phyloP scores from a whole-genome alignment of 2,113 vertebrate species.

The Zapornia atra region DNA sequence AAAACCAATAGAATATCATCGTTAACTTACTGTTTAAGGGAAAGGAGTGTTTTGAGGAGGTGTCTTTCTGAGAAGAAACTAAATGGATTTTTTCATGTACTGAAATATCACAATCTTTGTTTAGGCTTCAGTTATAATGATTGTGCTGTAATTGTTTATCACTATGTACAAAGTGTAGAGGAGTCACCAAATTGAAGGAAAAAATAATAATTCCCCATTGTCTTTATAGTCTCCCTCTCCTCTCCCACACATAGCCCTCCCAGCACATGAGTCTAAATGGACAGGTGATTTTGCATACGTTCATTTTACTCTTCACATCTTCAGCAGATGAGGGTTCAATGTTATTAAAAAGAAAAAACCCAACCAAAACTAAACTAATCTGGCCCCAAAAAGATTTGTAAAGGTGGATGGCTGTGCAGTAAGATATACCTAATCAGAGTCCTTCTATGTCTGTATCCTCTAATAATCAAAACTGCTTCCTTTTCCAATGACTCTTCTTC shows the following conservation, averaged over 20 bases:
- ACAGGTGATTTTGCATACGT: neutral
- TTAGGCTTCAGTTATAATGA: neutral
- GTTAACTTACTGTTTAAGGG: neutral
- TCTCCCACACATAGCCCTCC: neutral
- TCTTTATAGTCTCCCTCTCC: neutral
- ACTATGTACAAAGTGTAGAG: neutral
- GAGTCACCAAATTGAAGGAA: neutral
- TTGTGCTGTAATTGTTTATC: neutral
- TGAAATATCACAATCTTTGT: slow-evolving; percentile 32
- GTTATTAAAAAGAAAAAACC: neutral
- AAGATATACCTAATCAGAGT: neutral
- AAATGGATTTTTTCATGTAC: neutral
- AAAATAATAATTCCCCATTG: neutral
- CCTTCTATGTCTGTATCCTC: neutral
- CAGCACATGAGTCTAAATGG: neutral
- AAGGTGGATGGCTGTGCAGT: neutral
- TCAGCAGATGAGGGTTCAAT: neutral
- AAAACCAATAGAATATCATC: neutral
- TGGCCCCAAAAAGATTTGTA: neutral
- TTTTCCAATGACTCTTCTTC: neutral
- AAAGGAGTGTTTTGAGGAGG: neutral
- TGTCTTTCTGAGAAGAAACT: neutral
- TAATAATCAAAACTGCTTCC: neutral
- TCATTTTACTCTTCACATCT: neutral
- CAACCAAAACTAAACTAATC: too few species aligned